phyloP scores from a whole-genome alignment of 92 coral and sea anemone species.

The Pocillopora grandis region DNA sequence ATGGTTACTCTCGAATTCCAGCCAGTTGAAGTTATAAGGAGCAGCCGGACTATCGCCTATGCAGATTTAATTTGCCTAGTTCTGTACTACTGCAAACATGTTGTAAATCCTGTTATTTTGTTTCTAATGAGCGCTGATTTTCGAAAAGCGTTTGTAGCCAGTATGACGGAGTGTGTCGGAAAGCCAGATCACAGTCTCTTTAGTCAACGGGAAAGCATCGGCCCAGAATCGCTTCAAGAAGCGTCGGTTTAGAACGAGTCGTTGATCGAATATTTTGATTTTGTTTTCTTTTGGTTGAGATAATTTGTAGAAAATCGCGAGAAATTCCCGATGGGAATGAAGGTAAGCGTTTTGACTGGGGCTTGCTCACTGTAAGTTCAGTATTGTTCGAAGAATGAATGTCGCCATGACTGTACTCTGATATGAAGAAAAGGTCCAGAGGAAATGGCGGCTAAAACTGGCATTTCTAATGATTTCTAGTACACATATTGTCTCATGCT shows the following conservation, averaged over 20 bases:
- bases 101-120: conserved; percentile 70
- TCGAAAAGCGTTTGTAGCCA: conserved; percentile 45
- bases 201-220: not conserved
- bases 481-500: too few relatives aligned
- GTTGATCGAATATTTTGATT: not conserved
- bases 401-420: too few relatives aligned
- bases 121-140: conserved; percentile 82
- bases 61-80: conserved; percentile 63
- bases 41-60: conserved; percentile 12
- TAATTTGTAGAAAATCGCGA: too few relatives aligned
- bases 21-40: conserved; percentile 15
- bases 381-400: too few relatives aligned
- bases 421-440: too few relatives aligned
- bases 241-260: conserved; percentile 11
- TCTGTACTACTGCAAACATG: conserved; percentile 76
- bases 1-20: conserved; percentile 60
- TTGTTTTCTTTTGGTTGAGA: too few relatives aligned
- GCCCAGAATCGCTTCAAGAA: conserved; percentile 20
- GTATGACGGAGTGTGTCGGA: not conserved
- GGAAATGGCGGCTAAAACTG: too few relatives aligned
- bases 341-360: too few relatives aligned
- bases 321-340: too few relatives aligned
- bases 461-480: too few relatives aligned
- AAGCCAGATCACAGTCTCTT: not conserved
- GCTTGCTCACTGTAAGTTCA: too few relatives aligned